Percentiles rank a stretch among this genome's conserved stretches.
These are phyloP conservation scores for Metaphire vulgaris DNA, from an alignment of 1,140 invertebrate species.

Conservation along the genomic window DNA sequence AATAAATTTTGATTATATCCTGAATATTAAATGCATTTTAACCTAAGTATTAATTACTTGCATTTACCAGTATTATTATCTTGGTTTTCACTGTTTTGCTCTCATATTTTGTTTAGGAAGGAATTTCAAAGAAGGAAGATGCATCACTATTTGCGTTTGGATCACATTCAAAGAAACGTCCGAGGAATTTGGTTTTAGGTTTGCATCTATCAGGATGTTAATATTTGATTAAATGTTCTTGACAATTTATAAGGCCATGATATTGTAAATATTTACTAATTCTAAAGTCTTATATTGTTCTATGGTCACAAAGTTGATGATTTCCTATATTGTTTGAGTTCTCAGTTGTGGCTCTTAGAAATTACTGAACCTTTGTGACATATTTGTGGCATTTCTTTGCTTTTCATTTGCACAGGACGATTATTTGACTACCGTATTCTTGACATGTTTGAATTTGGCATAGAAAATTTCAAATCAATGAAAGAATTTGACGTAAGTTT, in stretches of 20 bases:
- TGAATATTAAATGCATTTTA: too few species aligned
- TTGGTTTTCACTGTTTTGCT: too few species aligned
- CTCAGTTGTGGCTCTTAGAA: background rate
- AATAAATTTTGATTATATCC: too few species aligned
- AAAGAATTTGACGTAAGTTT: conserved; percentile 64
- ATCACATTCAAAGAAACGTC: conserved; percentile 79
- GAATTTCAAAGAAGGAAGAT: conserved; percentile 77
- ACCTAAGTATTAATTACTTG: too few species aligned
- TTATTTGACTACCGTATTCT: conserved; percentile 81
- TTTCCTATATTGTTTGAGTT: background rate
- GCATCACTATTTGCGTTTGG: conserved; percentile 81
- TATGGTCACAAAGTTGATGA: background rate
- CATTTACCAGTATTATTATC: too few species aligned
- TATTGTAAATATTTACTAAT: background rate
- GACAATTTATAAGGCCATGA: background rate
- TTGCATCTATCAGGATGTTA: conserved; percentile 28
- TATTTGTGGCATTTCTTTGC: background rate
- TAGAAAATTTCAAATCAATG: conserved; percentile 73
- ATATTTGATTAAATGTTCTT: background rate
- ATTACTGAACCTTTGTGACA: background rate
- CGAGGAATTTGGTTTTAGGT: conserved; percentile 84
- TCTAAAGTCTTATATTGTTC: background rate
- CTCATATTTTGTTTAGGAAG: conserved; percentile 63
- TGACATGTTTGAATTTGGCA: conserved; percentile 92
- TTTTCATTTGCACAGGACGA: conserved; percentile 58